Base-by-base conservation (phyloP, 2,888 invertebrate genomes). In the Arrhopalites spinosus region DNA sequence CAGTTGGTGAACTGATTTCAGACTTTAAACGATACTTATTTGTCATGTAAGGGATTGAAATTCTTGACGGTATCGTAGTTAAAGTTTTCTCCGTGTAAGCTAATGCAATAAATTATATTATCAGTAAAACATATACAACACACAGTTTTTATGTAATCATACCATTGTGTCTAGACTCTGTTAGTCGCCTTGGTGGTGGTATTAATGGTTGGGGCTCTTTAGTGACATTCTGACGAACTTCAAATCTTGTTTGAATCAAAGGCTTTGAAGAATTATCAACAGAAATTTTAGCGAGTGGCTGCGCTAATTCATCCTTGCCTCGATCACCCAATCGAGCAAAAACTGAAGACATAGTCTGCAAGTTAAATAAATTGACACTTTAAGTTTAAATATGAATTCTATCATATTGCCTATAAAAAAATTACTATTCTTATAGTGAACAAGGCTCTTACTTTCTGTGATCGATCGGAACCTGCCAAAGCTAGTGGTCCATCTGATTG, bases 251-350 rank as follows among this genome's bases (percentile, higher is more conserved):
- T 17, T 68, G 47, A 43, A 47, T 20, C 23, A 20, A 25, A 15
- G 47, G 25, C 5, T 23, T 68, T 20, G 72, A 56, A n/a, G 59
- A 29, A 25, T 11, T 23, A 43, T 7, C 47, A 20, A 27, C 17
- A 50, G 27, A 23, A 53, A n/a, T 53, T 36, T 20, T 23, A 20
- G 53, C n/a, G 25, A 8, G 8, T 13, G 53, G n/a, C 7, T 53
- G 23, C 53, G 2, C 56, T 23, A 23, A 15, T 8, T 23, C 23
- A 8, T 20, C 25, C 17, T 43, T 36, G 15, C 67, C 72, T 30
- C 61, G 61, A 43, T 61, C 72, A 23, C 82, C 82, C 36, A 82
- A 77, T 75, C 82, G 61, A 47, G 76, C 73, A 71, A 82, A 82
- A 3, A 81, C 78, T 0, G 81, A 81, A 1, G n/a, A n/a, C n/a